A percentile compares a stretch with the other conserved stretches of the same genome.
These are phyloP conservation scores for Scaptomyza flava DNA, from an alignment of 2,888 invertebrate genomes.

Conservation along the genomic window DNA sequence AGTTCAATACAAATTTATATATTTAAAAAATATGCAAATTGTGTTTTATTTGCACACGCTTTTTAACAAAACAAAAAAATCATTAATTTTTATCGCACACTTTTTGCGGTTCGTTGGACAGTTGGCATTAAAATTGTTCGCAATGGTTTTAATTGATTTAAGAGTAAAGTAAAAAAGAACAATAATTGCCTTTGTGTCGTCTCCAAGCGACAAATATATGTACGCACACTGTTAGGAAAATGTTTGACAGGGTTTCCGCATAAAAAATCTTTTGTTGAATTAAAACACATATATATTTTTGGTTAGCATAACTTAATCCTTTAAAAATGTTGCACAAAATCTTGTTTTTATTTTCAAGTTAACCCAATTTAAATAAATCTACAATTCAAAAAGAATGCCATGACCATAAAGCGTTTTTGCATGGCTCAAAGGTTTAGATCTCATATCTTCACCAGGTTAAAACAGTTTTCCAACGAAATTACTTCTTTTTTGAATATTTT, in stretches of 20 bases:
- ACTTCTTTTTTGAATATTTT: conserved; percentile 10
- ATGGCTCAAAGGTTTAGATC: not conserved
- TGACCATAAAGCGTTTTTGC: not conserved
- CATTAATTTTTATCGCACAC: conserved; percentile 20
- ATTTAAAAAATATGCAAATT: not conserved
- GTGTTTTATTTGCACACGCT: conserved; percentile 13
- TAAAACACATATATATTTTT: too few relatives aligned
- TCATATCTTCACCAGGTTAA: not conserved
- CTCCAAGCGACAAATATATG: conserved; percentile 15
- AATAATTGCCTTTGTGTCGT: not conserved
- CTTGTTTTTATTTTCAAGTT: not conserved
- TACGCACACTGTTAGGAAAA: conserved; percentile 12
- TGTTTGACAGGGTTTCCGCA: conserved; percentile 31
- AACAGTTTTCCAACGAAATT: not conserved
- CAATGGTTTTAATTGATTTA: conserved; percentile 59
- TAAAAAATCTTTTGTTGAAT: not conserved
- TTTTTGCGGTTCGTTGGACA: conserved; percentile 29
- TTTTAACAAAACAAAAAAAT: conserved; percentile 28
- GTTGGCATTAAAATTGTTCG: conserved; percentile 50
- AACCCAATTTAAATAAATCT: not conserved
- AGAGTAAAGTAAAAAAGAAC: conserved; percentile 24
- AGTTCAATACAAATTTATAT: not conserved
- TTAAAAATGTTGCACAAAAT: too few relatives aligned
- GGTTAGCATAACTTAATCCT: too few relatives aligned
- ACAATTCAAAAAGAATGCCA: not conserved